A percentile compares a stretch with the other conserved stretches of the same genome.
phyloP scores from a whole-genome alignment of 53 echinoderm and acorn worm species.

The Arbacia lixula region DNA sequence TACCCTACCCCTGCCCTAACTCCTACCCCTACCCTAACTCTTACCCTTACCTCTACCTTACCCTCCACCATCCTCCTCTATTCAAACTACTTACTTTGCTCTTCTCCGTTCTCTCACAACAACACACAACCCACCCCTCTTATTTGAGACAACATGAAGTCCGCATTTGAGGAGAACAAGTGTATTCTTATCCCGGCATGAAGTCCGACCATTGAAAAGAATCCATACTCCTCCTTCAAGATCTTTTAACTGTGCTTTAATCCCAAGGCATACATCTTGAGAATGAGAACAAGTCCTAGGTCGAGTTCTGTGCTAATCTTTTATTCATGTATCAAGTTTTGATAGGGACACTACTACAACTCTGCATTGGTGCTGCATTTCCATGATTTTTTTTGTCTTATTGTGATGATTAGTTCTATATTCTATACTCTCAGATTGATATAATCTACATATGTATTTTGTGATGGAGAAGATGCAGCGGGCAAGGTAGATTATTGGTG shows the following conservation, averaged over 20 bases:
- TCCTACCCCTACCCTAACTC: background rate
- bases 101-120: no score
- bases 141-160: constrained; percentile 47
- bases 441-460: constrained; percentile 1
- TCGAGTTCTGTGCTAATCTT: no score
- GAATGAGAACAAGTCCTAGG: no score
- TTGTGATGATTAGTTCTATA: constrained; percentile 43
- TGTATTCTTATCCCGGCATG: constrained; percentile 35
- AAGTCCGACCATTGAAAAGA: background rate
- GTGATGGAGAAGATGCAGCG: no score
- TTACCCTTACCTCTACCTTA: background rate
- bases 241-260: no score
- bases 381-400: no score
- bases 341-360: constrained; percentile 9
- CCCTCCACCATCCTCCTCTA: background rate
- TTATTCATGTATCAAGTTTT: background rate
- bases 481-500: no score
- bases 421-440: background rate
- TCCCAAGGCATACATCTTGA: no score
- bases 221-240: no score
- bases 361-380: constrained; percentile 47
- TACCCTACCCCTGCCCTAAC: background rate
- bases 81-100: no score
- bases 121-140: background rate
- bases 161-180: background rate